Evolutionary conservation across 2,888 invertebrate species (phyloP).

Genomic region (Synanthedon vespiformis): DNA sequence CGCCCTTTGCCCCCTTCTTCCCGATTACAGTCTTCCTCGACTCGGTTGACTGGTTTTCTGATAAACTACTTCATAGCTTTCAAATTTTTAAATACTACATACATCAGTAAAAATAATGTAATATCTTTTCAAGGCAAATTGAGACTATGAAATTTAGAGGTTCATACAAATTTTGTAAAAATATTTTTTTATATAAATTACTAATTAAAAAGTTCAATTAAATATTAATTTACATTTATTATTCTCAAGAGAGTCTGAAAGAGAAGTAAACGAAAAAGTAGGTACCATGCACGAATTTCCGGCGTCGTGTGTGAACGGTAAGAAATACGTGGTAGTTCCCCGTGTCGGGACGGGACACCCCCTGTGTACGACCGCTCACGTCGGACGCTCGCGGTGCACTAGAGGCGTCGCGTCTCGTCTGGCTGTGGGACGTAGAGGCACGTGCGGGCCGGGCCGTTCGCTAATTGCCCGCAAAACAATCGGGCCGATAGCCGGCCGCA

Average conservation of each 20-base stretch:
- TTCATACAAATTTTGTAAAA: too few relatives aligned
- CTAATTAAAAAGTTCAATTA: too few relatives aligned
- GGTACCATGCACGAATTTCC: constrained; percentile 4
- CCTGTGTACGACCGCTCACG: constrained; percentile 45
- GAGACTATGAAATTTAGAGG: too few relatives aligned
- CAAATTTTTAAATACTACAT: not conserved
- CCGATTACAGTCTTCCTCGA: constrained; percentile 1
- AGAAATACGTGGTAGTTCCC: not conserved
- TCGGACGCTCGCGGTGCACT: constrained; percentile 61
- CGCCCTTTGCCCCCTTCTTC: constrained; percentile 3
- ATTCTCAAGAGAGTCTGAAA: not conserved
- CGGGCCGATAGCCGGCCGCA: constrained; percentile 39
- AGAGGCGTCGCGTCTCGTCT: constrained; percentile 13
- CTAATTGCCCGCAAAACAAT: constrained; percentile 69
- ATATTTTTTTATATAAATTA: too few relatives aligned
- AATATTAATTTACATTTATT: not conserved
- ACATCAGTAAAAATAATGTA: too few relatives aligned
- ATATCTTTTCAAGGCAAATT: too few relatives aligned
- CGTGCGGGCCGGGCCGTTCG: constrained; percentile 37
- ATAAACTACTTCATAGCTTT: not conserved
- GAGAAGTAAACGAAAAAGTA: not conserved
- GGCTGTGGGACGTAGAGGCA: constrained; percentile 23
- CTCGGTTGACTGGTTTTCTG: not conserved
- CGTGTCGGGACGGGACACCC: not conserved
- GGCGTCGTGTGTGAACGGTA: constrained; percentile 4